Conservation (phyloP, 2,113 vertebrate species). For the Archocentrus centrarchus region DNA sequence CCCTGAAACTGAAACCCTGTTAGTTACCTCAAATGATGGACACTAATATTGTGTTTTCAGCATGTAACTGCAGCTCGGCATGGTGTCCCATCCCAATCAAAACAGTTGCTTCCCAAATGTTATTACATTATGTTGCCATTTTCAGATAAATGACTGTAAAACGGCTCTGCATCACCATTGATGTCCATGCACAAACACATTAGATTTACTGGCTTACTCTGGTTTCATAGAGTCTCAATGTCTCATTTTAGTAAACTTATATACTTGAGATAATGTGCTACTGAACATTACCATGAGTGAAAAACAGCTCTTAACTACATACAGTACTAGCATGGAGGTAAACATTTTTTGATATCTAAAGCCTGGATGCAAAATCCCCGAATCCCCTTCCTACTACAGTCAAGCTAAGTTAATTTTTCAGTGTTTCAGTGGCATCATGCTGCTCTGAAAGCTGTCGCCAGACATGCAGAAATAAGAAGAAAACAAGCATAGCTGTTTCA, state of each 20-base stretch:
- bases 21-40: constrained; percentile 81
- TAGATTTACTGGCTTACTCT: constrained; percentile 73
- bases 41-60: constrained; percentile 82
- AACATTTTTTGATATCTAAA: constrained; percentile 37
- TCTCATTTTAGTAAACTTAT: constrained; percentile 71
- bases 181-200: constrained; percentile 72
- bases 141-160: constrained; percentile 83
- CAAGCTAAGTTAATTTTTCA: constrained; percentile 30
- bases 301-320: constrained; percentile 30
- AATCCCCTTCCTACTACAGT: background rate
- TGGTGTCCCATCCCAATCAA: constrained; percentile 82
- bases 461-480: constrained; percentile 19
- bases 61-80: constrained; percentile 76
- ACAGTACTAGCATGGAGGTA: constrained; percentile 15
- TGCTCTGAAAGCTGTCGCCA: constrained; percentile 58
- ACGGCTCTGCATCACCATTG: constrained; percentile 68
- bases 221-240: constrained; percentile 68
- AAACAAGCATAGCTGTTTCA: constrained; percentile 28
- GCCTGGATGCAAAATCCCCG: constrained; percentile 32
- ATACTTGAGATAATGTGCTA: constrained; percentile 68
- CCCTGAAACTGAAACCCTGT: constrained; percentile 83
- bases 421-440: constrained; percentile 42
- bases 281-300: constrained; percentile 32
- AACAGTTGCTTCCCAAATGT: constrained; percentile 82
- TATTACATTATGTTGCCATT: constrained; percentile 85